Evolutionary conservation across 2,113 vertebrate species (phyloP), one percentile per base, ranked within the genome.

Genomic region (Syngnathoides biaculeatus): DNA sequence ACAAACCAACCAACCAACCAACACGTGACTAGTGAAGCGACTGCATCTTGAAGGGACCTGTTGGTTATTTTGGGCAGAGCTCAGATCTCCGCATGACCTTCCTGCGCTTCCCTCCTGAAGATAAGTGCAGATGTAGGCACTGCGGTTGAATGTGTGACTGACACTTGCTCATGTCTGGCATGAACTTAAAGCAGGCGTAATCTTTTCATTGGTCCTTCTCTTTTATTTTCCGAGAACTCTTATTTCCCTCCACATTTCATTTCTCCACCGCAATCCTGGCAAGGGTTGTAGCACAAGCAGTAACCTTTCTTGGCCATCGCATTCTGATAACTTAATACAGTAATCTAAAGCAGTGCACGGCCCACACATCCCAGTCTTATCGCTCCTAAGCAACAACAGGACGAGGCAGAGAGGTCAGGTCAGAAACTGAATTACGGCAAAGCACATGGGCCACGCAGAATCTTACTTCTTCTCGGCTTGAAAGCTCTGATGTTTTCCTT

Each of bases 321-420:
- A 80, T 79, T 77, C 73, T 80, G 69, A 81, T 73, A 70, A 63
- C 60, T 73, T 72, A 86, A 84, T 61, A 83, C 79, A 68, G 77
- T 68, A 75, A 84, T 86, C 73, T 68, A 68, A 58, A 71, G 67
- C 67, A 61, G 71, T 68, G n/a, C 20, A 12, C 87, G 83, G 77
- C 89, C 87, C 83, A 89, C 87, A 80, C 82, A 84, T 65, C 70
- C 13, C 40, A 42, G 81, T 79, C 84, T 80, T 87, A 89, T 89
- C 87, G 64, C 47, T 83, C 56, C 79, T 78, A 85, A 83, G 84
- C 65, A 85, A 86, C 78, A 78, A 75, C n/a, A 67, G 74, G 77
- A 69, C 68, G 79, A 81, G 71, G 81, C 76, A 73, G 69, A 15
- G 71, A 80, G 82, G 84, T 86, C 84, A 84, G 84, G 84, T 86